Conservation (phyloP, 2,888 invertebrate species). For the Drosophila falleni region DNA sequence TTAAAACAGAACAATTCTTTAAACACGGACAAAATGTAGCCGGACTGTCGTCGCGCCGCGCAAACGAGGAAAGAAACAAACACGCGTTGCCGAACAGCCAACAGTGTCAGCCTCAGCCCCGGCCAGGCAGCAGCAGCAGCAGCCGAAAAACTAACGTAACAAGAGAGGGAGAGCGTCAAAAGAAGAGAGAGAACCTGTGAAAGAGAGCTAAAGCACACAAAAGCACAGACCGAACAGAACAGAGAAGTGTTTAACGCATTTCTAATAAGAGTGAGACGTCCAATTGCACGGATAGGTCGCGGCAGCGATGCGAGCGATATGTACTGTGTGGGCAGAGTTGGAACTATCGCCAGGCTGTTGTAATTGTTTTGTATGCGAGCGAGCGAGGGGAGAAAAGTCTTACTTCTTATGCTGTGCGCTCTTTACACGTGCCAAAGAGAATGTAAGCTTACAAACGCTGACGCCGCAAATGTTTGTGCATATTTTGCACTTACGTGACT, state of each 20-base stretch:
- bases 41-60: conserved; percentile 76
- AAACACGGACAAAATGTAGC: conserved; percentile 73
- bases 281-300: conserved; percentile 1
- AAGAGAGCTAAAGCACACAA: conserved; percentile 39
- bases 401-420: conserved; percentile 34
- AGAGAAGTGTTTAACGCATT: conserved; percentile 50
- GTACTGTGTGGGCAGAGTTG: conserved; percentile 5
- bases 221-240: conserved; percentile 21
- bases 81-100: conserved; percentile 58
- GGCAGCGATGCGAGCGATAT: conserved; percentile 6
- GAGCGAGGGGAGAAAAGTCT: conserved; percentile 8
- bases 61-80: conserved; percentile 79
- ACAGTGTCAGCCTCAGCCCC: conserved; percentile 31
- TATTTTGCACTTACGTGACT: conserved; percentile 63
- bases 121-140: conserved; percentile 41
- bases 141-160: conserved; percentile 63
- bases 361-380: conserved; percentile 32
- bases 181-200: conserved; percentile 17
- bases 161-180: conserved; percentile 34
- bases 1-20: conserved; percentile 64
- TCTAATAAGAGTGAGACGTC: conserved; percentile 43
- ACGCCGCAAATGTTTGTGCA: conserved; percentile 57
- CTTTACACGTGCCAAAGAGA: conserved; percentile 54
- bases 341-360: not conserved
- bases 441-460: conserved; percentile 30